These are phyloP conservation scores for Tragelaphus buxtoni DNA, from an alignment of 2,113 vertebrate genomes.

Conservation along the genomic window DNA sequence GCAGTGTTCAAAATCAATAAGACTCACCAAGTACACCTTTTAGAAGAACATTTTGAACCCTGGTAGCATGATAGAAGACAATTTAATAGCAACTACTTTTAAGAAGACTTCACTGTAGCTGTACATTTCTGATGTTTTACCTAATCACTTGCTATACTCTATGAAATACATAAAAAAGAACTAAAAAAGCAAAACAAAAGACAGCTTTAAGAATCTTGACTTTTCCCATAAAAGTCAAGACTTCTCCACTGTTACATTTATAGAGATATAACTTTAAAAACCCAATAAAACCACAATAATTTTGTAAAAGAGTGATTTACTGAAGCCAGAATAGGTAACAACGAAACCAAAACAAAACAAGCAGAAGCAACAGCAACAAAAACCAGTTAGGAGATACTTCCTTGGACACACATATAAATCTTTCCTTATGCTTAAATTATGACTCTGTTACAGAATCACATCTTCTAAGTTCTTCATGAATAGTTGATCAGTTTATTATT, in stretches of 20 bases:
- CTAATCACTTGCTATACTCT: slow-evolving; percentile 47
- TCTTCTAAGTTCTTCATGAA: slow-evolving; percentile 3
- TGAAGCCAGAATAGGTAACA: neutral
- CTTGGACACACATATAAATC: neutral
- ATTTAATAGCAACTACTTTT: slow-evolving; percentile 47
- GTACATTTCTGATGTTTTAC: neutral
- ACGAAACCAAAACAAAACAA: neutral
- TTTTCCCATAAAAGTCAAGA: neutral
- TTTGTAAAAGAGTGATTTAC: neutral
- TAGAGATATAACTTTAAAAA: slow-evolving; percentile 2
- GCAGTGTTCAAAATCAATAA: slow-evolving; percentile 47
- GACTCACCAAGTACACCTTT: slow-evolving; percentile 46
- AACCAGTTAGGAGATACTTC: neutral
- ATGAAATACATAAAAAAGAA: slow-evolving; percentile 16
- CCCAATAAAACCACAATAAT: neutral
- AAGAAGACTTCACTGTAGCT: slow-evolving; percentile 42
- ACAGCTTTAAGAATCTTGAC: neutral
- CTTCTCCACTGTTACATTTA: slow-evolving; percentile 11
- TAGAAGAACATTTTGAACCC: slow-evolving; percentile 52
- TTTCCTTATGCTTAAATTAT: neutral
- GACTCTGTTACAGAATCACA: slow-evolving; percentile 6
- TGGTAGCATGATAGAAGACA: slow-evolving; percentile 31
- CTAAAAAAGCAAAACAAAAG: neutral
- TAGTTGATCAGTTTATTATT: neutral
- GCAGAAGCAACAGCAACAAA: neutral